Evolutionary conservation across 2,113 vertebrate genomes (phyloP), one percentile per base, ranked within the genome.

Genomic region (Corythornis vintsioides): DNA sequence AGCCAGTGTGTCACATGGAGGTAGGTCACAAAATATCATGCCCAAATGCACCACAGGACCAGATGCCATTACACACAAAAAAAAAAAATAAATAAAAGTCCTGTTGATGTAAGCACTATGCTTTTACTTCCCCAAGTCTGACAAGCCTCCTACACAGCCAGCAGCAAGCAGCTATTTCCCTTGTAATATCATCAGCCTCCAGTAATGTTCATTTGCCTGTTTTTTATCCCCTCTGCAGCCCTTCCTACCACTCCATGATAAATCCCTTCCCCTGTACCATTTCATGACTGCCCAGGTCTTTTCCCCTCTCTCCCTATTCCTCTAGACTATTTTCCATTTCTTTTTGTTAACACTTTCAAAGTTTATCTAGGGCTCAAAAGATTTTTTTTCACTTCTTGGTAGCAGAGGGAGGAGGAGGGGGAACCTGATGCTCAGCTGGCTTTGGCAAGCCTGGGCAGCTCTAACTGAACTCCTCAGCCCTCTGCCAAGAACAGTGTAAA

Each of bases 91-190:
- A 89, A 53, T 59, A 5, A 70, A 75, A 90, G 63, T 57, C 67
- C 48, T 77, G 84, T 94, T 80, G 83, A 85, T 89, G 84, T 77
- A 95, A 94, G 89, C 89, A 93, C 87, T 93, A 60, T 89, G 87
- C 82, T 95, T 93, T 87, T 91, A 95, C 87, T 93, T 95, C 84
- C 87, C 75, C 78, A 92, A 92, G 91, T 93, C 92, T 95, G 90
- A 96, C 92, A 96, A 85, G 89, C 89, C 94, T 96, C 95, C 95
- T 95, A 94, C 94, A 93, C 91, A 89, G 78, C 78, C 91, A 96
- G 86, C 78, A 96, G 78, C 75, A 80, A 94, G 89, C 74, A 95
- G 84, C 75, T 94, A 87, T 93, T 95, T 94, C 84, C 84, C 89
- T 89, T 92, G 86, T 90, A 93, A 92, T 89, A 92, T 84, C 94